Evolutionary conservation across 2,888 invertebrate genomes (phyloP).

Genomic region (Metacarcinus magister): DNA sequence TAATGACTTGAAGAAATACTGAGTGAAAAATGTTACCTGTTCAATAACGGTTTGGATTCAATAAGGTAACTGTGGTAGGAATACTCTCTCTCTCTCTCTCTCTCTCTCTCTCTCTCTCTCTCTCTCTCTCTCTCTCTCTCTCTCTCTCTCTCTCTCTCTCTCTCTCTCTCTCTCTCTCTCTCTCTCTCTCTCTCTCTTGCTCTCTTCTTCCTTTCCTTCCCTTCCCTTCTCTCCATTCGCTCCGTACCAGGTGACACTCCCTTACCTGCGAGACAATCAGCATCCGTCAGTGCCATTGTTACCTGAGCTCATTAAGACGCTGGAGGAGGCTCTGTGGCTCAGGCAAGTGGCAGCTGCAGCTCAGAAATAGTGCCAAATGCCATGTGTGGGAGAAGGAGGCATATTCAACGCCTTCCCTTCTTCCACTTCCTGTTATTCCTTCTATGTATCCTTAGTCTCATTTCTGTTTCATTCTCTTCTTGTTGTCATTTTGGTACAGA

Average conservation of each 20-base stretch:
- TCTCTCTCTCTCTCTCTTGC: neutral
- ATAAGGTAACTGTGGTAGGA: neutral
- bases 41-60: neutral
- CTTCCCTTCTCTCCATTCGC: neutral
- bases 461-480: neutral
- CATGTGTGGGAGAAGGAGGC: neutral
- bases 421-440: neutral
- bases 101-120: neutral
- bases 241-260: constrained; percentile 13
- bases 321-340: neutral
- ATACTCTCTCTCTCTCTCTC: neutral
- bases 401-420: neutral
- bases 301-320: constrained; percentile 61
- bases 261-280: constrained; percentile 62
- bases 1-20: neutral
- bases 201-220: neutral
- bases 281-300: constrained; percentile 65
- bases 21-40: neutral
- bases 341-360: constrained; percentile 50
- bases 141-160: too few species aligned
- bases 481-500: neutral
- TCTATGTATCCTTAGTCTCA: neutral
- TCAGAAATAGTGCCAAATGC: constrained; percentile 47
- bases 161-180: too few species aligned
- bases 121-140: neutral